Percentiles rank a stretch among this genome's conserved stretches.
Conservation (phyloP, 2,888 invertebrate genomes). For the Cataglyphis albicans region DNA sequence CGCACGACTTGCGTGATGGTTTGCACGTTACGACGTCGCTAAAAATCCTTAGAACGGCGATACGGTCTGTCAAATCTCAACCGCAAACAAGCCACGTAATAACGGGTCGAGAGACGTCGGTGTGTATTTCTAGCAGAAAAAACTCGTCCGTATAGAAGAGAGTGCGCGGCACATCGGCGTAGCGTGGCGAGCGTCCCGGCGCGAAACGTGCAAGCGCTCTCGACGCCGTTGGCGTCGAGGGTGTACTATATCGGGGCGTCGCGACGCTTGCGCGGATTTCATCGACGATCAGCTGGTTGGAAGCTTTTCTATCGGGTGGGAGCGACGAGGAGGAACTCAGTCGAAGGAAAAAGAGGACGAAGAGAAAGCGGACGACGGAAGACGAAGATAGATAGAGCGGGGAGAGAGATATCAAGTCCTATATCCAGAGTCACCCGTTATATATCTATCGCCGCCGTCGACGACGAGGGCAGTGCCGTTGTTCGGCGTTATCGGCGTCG, state of each 20-base stretch:
- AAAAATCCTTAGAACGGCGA: not conserved
- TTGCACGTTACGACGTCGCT: too few relatives aligned
- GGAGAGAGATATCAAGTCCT: not conserved
- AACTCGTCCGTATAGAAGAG: not conserved
- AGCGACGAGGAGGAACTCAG: not conserved
- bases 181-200: conserved; percentile 21
- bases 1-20: not conserved
- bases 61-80: not conserved
- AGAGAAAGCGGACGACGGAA: conserved; percentile 21
- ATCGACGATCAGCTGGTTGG: conserved; percentile 84
- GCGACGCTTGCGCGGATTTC: conserved; percentile 83
- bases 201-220: not conserved
- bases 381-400: conserved; percentile 14
- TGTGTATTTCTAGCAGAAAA: not conserved
- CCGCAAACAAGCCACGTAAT: conserved; percentile 13
- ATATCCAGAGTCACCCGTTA: conserved; percentile 13
- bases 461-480: conserved; percentile 63
- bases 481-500: conserved; percentile 16
- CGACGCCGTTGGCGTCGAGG: conserved; percentile 31
- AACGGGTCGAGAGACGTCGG: not conserved
- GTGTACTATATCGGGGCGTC: conserved; percentile 68
- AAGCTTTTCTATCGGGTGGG: conserved; percentile 38
- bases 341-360: conserved; percentile 13
- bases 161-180: conserved; percentile 24
- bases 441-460: conserved; percentile 47